Base-by-base conservation (phyloP, 2,113 vertebrate genomes). In the Bos indicus region DNA sequence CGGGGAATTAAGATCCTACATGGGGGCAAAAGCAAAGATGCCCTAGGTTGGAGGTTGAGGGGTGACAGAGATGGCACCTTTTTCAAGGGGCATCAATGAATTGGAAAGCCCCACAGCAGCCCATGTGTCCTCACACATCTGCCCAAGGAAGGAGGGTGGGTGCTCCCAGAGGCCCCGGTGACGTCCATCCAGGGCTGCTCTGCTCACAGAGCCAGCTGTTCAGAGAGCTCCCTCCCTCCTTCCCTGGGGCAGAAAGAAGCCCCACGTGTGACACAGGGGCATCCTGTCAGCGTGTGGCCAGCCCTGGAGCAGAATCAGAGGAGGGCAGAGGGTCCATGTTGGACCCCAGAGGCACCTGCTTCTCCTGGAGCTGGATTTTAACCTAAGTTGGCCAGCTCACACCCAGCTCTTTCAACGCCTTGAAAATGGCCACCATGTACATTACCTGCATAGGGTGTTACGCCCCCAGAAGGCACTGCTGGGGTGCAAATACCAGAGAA, bases 181-280 rank as follows among this genome's bases (percentile, higher is more conserved):
- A 46, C 16, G 0, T 64, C 62, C 2, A 3, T 13, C 16, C 30
- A 3, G 28, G 81, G 28, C 87, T n/a, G 36, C 93, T 46, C n/a
- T 14, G 33, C 9, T 16, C 36, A 30, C 15, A 1, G 7, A 84
- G 23, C 52, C 0, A 1, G 74, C 90, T 17, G 0, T 7, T 9
- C 3, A 4, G 64, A 71, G 67, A 71, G 67, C 67, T n/a, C 33
- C 62, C 67, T 12, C n/a, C 67, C 19, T 71, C n/a, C 67, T 71
- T 40, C 67, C 67, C 13, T 26, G 40, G 30, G 19, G n/a, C 11
- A 19, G n/a, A 52, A 67, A 28, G 48, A 30, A 21, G 43, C 16
- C 1, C 5, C 3, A 28, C 33, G 74, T n/a, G 28, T 46, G 36
- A 64, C 0, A 6, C 21, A 3, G 54, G 54, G 25, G 8, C 26